Evolutionary conservation across 2,797 vertebrate species (phyloP), one percentile per base, ranked within the genome.

Genomic region (Acanthis flammea): DNA sequence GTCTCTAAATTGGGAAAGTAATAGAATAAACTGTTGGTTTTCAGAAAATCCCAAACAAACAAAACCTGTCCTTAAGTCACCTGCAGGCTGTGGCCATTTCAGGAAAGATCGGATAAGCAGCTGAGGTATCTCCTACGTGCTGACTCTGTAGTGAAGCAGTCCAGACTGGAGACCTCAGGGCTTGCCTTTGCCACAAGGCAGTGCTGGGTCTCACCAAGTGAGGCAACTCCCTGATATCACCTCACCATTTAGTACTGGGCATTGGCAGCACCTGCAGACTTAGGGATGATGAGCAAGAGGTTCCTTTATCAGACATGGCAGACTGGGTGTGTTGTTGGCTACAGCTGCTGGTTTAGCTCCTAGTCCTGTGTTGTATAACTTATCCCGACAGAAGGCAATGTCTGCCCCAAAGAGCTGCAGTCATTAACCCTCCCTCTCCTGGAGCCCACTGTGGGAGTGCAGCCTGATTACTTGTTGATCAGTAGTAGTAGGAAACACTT

Each of bases 231-330:
- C 54, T 86, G 35, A 19, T 77, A 41, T 11, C 39, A 58, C 73
- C 67, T 88, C 2, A 2, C 61, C 68, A 28, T 91, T 92, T 74
- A 67, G 73, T 68, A 44, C 35, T 44, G 39, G 70, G 62, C 73
- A 35, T 25, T 53, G 48, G 74, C 73, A 90, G 45, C 60, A 81
- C 76, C 80, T 95, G 67, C 73, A 81, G 76, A 60, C 51, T 75
- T 88, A 84, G 58, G 37, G 79, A 67, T 53, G 89, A 82, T n/a
- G 33, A 91, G 60, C 62, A 86, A 72, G 76, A 70, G 33, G 31
- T 66, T 90, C 48, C 35, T 86, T 72, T 72, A 82, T 76, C 70
- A 87, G 86, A 51, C 60, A 79, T 92, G 84, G 80, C 77, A 93
- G 54, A n/a, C n/a, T 66, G 2, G 4, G 15, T 79, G 23, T 37